Conservation (phyloP, 1,140 invertebrate genomes). For the Drosophila lacteicornis region DNA sequence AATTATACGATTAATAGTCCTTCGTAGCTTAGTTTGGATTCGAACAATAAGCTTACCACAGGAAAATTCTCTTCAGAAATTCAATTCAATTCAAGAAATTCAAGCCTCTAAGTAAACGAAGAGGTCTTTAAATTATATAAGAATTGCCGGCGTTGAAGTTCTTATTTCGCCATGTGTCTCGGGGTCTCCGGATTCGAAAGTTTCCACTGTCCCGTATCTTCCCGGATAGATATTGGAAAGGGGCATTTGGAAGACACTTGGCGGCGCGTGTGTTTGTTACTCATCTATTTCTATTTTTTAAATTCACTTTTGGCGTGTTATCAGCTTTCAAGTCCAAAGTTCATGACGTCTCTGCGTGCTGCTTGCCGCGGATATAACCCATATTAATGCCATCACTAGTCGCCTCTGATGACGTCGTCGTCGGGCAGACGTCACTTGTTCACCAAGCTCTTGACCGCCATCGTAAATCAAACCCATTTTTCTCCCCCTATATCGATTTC, state of each 20-base stretch:
- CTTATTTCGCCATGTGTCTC: conserved; percentile 15
- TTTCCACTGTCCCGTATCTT: conserved; percentile 30
- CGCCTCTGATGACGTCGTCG: conserved; percentile 25
- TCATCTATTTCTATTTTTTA: neutral
- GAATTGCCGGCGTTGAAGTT: neutral
- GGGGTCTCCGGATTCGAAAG: conserved; percentile 8
- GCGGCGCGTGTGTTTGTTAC: conserved; percentile 23
- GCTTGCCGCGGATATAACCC: neutral
- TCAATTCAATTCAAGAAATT: too few relatives aligned
- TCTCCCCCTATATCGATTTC: conserved; percentile 68
- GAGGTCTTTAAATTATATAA: neutral
- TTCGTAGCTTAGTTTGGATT: too few relatives aligned
- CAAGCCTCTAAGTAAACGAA: too few relatives aligned
- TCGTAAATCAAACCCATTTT: conserved; percentile 42
- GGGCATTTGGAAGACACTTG: conserved; percentile 29
- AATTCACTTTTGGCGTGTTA: conserved; percentile 49
- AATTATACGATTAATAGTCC: too few relatives aligned
- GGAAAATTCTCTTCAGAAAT: too few relatives aligned
- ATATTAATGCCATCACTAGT: conserved; percentile 27
- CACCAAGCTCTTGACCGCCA: conserved; percentile 12
- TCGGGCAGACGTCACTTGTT: conserved; percentile 15
- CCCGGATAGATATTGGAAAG: conserved; percentile 2
- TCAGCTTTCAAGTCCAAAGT: conserved; percentile 45
- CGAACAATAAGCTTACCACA: too few relatives aligned
- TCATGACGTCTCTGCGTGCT: conserved; percentile 24